Evolutionary conservation across 2,113 vertebrate species (phyloP), one percentile per base, ranked within the genome.

Genomic region (Corythornis vintsioides): DNA sequence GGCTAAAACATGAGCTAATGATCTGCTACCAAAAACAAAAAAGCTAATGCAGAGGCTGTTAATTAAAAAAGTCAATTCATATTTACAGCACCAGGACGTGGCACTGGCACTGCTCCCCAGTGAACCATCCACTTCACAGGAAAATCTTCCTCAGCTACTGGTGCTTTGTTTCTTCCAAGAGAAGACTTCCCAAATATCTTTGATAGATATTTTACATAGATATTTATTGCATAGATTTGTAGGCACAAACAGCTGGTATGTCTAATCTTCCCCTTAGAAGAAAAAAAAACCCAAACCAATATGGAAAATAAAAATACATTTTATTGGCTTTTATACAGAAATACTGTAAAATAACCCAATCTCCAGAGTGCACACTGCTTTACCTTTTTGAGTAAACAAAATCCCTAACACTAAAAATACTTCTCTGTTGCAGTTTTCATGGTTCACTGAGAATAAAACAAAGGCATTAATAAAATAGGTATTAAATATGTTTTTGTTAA

Each of bases 61-160:
- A 52, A 55, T 61, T 53, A 73, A 19, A 75, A 55, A 60, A 47
- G 33, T 53, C 52, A 76, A 88, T 76, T 31, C 43, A 15, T 86
- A 97, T 98, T 97, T 97, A 98, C 98, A 79, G 96, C 96, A 96
- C 97, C 98, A 33, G 98, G 97, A 75, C 96, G 97, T 57, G 98
- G 98, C 26, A 96, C 95, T 3, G 98, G 98, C 73, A 98, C 82
- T 26, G 98, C 97, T 82, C 97, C 97, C 3, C 93, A 97, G 65
- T 97, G 95, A 47, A 94, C 97, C 95, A 98, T 96, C 98, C 97
- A 98, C 75, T 97, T 98, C 33, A 97, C 75, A 35, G 97, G 94
- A 47, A 96, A 95, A 4, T 94, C 95, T 78, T 98, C 97, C 63
- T 95, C 92, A 14, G 95, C 87, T 29, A 97, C 75, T 4, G 97